Evolutionary conservation across 2,113 vertebrate genomes (phyloP), one percentile per base, ranked within the genome.

Genomic region (Pterocles gutturalis): DNA sequence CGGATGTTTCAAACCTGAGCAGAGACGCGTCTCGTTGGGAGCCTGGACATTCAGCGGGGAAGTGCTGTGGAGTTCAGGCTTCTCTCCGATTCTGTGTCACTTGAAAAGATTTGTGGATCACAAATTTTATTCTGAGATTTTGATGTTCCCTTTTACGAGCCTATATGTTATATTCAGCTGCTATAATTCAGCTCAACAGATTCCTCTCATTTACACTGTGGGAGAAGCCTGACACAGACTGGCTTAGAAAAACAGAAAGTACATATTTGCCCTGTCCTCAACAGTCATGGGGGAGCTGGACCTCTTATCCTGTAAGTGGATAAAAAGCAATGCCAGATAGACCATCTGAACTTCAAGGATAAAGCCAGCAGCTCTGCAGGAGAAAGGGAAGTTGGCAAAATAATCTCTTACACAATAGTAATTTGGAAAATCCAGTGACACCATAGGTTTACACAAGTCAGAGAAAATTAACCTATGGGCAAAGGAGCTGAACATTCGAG

Each of bases 361-460:
- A 89, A 88, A 88, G 65, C 65, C 29, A 34, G 61, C 33, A 95
- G 48, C 70, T 77, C 45, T 4, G 2, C 66, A 71, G 83, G 76
- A 92, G 26, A 57, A 90, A 77, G 73, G 87, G 65, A 96, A 94
- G 49, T 61, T 91, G 61, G 92, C 57, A 90, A 67, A 78, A 87
- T 55, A 62, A 60, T 25, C 36, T 54, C 29, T 85, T 33, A n/a
- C 15, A 80, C 26, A 10, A 41, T 17, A 66, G 22, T 33, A 45
- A 54, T 61, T 88, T 25, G 61, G 82, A 61, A 93, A 95, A 91
- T 54, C 8, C 22, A 61, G 14, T 86, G 83, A 69, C 67, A 93
- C 13, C 17, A 11, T 8, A 13, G 12, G n/a, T 85, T 87, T 65
- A 36, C 31, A 15, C 31, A 54, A 83, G 11, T 67, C 84, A 91